Percentiles rank a stretch among this genome's conserved stretches.
These are phyloP conservation scores for Epinotia demarniana DNA, from an alignment of 2,888 invertebrate genomes.

Conservation along the genomic window DNA sequence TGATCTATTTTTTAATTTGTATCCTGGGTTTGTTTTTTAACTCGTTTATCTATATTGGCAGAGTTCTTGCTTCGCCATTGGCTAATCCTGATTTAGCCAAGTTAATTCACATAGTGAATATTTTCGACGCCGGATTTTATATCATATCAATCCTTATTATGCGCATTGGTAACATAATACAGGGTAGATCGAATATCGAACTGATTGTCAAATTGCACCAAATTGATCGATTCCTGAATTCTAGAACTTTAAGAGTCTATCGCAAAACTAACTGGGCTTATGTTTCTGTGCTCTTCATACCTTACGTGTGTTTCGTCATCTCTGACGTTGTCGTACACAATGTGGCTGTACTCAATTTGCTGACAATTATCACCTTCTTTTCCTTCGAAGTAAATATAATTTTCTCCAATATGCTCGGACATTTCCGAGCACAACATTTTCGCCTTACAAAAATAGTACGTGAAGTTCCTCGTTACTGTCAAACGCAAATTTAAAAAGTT, in stretches of 20 bases:
- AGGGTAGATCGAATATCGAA: not conserved
- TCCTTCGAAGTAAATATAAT: constrained; percentile 13
- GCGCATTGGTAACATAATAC: not conserved
- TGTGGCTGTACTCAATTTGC: not conserved
- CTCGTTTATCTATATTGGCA: not conserved
- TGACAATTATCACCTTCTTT: no score
- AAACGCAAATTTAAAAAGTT: no score
- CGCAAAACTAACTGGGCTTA: constrained; percentile 5
- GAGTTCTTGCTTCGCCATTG: not conserved
- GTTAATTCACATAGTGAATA: not conserved
- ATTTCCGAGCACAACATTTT: no score
- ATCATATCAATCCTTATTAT: not conserved
- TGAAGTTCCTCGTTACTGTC: no score
- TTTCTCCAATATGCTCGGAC: no score
- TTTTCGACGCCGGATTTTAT: not conserved
- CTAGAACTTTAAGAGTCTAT: not conserved
- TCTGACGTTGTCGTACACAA: not conserved
- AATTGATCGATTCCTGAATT: not conserved
- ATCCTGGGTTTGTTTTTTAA: not conserved
- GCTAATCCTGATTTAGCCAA: not conserved
- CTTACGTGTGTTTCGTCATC: not conserved
- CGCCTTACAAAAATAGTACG: no score
- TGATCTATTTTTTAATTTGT: not conserved
- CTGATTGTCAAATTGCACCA: constrained; percentile 14
- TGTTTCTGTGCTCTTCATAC: not conserved